A percentile compares a stretch with the other conserved stretches of the same genome.
phyloP scores from a whole-genome alignment of 1,140 invertebrate genomes.

The Danaus plexippus region DNA sequence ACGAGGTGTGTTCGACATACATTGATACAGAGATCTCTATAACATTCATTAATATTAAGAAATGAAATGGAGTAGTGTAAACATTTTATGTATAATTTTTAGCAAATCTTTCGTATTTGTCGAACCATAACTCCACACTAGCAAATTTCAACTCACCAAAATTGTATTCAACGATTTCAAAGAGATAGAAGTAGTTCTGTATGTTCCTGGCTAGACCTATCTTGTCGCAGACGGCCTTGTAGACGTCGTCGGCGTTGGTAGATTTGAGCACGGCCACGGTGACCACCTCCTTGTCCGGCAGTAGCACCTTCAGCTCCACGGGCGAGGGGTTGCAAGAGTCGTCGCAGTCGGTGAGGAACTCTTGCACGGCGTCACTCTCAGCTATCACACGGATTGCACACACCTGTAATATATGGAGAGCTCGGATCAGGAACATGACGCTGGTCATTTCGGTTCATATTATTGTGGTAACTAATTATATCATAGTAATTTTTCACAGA shows the following conservation, averaged over 20 bases:
- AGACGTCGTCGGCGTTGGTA: slow-evolving; percentile 92
- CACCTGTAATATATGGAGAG: slow-evolving; percentile 68
- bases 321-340: slow-evolving; percentile 88
- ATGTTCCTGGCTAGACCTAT: slow-evolving; percentile 85
- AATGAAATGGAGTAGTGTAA: no score
- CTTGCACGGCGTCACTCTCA: slow-evolving; percentile 97
- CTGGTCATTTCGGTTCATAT: neutral
- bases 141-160: slow-evolving; percentile 84
- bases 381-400: slow-evolving; percentile 98
- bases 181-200: slow-evolving; percentile 95
- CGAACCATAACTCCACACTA: neutral
- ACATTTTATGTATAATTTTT: no score
- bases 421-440: neutral
- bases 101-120: no score
- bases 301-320: slow-evolving; percentile 92
- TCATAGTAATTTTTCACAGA: no score
- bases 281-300: slow-evolving; percentile 90
- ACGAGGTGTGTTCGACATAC: no score
- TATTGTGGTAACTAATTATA: neutral
- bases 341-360: slow-evolving; percentile 94
- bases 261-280: slow-evolving; percentile 93
- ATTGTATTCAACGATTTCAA: slow-evolving; percentile 98
- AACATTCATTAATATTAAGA: neutral
- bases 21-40: neutral
- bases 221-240: slow-evolving; percentile 89